A percentile compares a stretch with the other conserved stretches of the same genome.
These are phyloP conservation scores for Siderastrea siderea DNA, from an alignment of 92 coral and sea anemone species.

Conservation along the genomic window DNA sequence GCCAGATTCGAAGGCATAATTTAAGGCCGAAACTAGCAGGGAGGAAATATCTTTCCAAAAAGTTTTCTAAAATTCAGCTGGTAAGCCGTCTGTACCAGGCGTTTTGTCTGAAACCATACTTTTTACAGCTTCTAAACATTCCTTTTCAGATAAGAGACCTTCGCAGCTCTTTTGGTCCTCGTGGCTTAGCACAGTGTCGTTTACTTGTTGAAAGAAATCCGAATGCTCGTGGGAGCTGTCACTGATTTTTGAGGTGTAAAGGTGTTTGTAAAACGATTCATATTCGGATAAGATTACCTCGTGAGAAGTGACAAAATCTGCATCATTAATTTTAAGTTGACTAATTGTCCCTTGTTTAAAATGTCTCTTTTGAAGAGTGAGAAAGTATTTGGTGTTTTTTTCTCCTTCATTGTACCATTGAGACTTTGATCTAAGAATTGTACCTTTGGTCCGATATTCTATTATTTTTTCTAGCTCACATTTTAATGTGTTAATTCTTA, in stretches of 20 bases:
- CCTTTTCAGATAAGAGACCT: background rate
- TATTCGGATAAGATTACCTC: constrained; percentile 36
- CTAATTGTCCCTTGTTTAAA: constrained; percentile 39
- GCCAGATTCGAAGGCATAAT: too few species aligned
- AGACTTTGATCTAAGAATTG: constrained; percentile 53
- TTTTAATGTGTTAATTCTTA: background rate
- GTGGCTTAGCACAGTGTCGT: background rate
- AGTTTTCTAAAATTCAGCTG: too few species aligned
- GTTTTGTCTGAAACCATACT: background rate
- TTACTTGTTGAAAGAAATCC: background rate
- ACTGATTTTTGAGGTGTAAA: background rate
- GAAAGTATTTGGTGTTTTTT: constrained; percentile 61
- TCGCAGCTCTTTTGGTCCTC: background rate
- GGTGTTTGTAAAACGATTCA: constrained; percentile 8
- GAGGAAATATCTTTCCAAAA: too few species aligned
- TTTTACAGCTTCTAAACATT: background rate
- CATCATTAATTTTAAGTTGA: constrained; percentile 24
- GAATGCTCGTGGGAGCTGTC: background rate
- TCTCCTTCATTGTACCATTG: constrained; percentile 61
- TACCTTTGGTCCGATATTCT: constrained; percentile 45
- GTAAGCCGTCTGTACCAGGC: background rate
- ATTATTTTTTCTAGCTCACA: constrained; percentile 34
- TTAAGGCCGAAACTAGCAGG: too few species aligned
- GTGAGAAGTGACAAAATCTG: constrained; percentile 30
- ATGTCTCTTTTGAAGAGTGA: constrained; percentile 52